Base-by-base conservation (phyloP, 2,113 vertebrate genomes). In the Leucoraja erinaceus region DNA sequence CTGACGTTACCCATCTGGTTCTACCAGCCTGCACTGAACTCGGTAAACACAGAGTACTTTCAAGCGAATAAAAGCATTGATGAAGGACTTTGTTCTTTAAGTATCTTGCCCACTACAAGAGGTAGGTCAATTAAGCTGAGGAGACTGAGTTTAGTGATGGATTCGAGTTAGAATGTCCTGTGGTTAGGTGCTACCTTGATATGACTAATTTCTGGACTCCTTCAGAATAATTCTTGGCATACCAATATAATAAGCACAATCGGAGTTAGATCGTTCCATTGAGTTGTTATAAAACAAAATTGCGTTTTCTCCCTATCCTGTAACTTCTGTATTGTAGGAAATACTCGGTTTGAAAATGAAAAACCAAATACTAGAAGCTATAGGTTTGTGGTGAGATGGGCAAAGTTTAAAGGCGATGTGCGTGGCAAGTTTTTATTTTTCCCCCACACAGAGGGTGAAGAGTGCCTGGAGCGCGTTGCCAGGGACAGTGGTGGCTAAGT, bases 1-100 rank as follows among this genome's bases (percentile, higher is more conserved):
- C 95, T 99, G 63, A 98, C 97, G 93, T 94, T 99, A 33, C 95
- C 96, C 2, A 93, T 98, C 59, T 98, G 98, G 98, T 96, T 97
- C 93, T 95, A 95, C 93, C 94, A 93, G 93, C 94, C 96, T 77
- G 74, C 56, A 7, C 93, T 88, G 3, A 93, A 2, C 5, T 72
- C 31, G 1, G 93, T 88, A 33, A 81, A 2, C 0, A 18, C 93
- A 92, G 93, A 93, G 68, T 93, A 56, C 9, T 81, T 20, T 1
- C 93, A 54, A 18, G 94, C 95, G 2, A 94, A 94, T 75, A 95
- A 95, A 25, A 94, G 94, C 68, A 2, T 95, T 47, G 86, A 93
- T 83, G 94, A 95, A 38, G 93, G 94, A 33, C 93, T 94, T 14
- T 93, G 94, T 4, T 93, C 93, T 93, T 94, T 96, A 93, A 81